Conservation (phyloP, 1,140 invertebrate genomes). For the Drosophila athabasca region DNA sequence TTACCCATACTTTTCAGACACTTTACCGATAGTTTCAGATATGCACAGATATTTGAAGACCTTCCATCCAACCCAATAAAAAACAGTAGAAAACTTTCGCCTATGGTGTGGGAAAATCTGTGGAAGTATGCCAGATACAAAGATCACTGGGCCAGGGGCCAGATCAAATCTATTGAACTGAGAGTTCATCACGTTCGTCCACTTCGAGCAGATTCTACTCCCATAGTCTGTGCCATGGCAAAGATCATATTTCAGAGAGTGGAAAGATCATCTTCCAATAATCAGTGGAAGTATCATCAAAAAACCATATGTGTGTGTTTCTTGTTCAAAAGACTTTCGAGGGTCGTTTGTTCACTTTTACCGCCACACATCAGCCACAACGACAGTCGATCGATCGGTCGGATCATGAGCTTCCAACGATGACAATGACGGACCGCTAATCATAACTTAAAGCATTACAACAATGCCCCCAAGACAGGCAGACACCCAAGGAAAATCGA, state of each 20-base stretch:
- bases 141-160: conserved; percentile 21
- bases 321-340: conserved; percentile 23
- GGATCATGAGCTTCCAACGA: conserved; percentile 17
- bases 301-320: conserved; percentile 18
- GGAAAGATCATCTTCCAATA: too few species aligned
- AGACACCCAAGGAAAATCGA: conserved; percentile 35
- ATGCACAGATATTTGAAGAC: too few species aligned
- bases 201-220: conserved; percentile 34
- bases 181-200: conserved; percentile 60
- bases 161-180: conserved; percentile 64
- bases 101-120: not conserved
- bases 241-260: too few species aligned
- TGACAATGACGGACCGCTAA: conserved; percentile 76
- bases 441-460: conserved; percentile 72
- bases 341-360: conserved; percentile 50
- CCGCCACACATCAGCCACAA: conserved; percentile 17
- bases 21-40: too few species aligned
- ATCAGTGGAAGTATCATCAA: conserved; percentile 16
- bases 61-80: too few species aligned
- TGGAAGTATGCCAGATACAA: conserved; percentile 26
- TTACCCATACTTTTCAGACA: too few species aligned
- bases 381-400: not conserved
- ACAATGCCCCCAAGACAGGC: conserved; percentile 35
- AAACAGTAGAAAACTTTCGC: conserved; percentile 56
- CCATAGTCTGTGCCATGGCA: not conserved